These are phyloP conservation scores for Limnodromus scolopaceus DNA, from an alignment of 2,797 vertebrate genomes.

Conservation along the genomic window DNA sequence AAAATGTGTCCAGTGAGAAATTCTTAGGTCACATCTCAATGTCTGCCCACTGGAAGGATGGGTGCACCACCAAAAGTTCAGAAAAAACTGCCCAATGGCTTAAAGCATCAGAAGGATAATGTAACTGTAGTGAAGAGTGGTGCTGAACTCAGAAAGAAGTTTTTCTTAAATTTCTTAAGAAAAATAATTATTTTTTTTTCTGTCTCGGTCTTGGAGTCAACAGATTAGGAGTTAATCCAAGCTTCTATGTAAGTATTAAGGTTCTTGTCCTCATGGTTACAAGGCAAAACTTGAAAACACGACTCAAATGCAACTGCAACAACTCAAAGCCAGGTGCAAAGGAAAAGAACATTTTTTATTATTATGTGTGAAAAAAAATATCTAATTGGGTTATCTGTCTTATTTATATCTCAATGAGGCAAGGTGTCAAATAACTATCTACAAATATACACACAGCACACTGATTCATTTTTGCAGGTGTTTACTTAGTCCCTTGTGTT, in stretches of 20 bases:
- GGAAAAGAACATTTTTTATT: neutral
- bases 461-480: constrained; percentile 9
- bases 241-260: neutral
- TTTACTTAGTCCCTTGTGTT: neutral
- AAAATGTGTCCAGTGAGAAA: neutral
- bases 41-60: neutral
- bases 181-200: neutral
- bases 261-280: neutral
- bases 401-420: neutral
- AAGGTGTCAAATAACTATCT: neutral
- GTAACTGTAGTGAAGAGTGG: neutral
- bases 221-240: neutral
- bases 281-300: neutral
- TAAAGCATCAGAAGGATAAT: neutral
- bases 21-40: neutral
- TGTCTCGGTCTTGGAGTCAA: neutral
- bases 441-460: neutral
- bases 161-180: neutral
- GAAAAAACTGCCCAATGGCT: neutral
- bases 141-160: neutral
- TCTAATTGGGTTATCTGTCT: constrained; percentile 1
- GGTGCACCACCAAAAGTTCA: neutral
- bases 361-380: neutral
- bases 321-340: neutral
- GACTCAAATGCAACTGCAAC: neutral